phyloP scores from a whole-genome alignment of 2,888 invertebrate genomes.

The Exephanes ischioxanthus region DNA sequence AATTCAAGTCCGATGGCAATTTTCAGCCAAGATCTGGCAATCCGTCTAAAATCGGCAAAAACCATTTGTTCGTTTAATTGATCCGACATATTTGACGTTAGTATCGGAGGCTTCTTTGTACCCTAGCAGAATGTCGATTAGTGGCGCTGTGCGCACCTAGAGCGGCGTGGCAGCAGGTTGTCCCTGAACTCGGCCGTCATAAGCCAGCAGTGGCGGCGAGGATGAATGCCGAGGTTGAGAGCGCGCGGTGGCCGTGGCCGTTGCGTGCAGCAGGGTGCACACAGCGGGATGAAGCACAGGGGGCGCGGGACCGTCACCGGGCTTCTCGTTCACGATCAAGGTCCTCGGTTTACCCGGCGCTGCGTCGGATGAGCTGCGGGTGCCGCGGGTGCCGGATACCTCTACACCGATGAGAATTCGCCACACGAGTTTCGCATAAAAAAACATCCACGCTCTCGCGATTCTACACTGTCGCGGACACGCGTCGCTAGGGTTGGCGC shows the following conservation, averaged over 20 bases:
- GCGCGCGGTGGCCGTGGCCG: constrained; percentile 68
- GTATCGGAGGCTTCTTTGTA: no score
- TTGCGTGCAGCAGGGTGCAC: constrained; percentile 67
- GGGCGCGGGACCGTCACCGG: constrained; percentile 62
- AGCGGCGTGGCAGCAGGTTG: background rate
- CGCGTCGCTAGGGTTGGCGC: background rate
- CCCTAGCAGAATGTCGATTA: background rate
- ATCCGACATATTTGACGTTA: no score
- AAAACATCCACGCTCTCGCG: background rate
- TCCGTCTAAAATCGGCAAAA: no score
- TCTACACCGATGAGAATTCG: constrained; percentile 2
- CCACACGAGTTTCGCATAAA: background rate
- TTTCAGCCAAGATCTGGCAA: no score
- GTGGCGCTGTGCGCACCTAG: background rate
- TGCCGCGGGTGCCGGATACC: background rate
- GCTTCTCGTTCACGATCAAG: constrained; percentile 80
- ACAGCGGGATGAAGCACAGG: constrained; percentile 46
- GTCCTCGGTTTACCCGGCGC: constrained; percentile 73
- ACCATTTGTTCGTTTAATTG: no score
- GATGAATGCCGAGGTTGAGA: constrained; percentile 65
- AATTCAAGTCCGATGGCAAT: no score
- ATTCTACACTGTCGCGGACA: background rate
- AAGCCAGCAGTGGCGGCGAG: constrained; percentile 35
- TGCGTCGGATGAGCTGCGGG: constrained; percentile 63
- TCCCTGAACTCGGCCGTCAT: constrained; percentile 49